Evolutionary conservation across 2,797 vertebrate species (phyloP).

Genomic region (Gadopsis bispinosus): DNA sequence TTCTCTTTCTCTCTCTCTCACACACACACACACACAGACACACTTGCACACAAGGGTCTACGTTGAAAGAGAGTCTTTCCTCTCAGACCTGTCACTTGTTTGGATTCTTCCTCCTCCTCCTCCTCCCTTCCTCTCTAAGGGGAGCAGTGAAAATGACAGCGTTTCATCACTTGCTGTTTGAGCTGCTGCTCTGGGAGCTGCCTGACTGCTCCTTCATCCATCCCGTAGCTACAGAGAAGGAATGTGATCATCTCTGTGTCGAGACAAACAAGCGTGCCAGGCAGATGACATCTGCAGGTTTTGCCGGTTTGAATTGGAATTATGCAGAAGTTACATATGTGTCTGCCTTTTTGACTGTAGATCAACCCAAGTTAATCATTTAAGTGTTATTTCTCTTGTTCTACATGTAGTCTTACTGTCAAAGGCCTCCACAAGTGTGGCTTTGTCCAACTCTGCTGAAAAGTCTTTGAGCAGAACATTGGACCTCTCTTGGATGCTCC

Average conservation of each 20-base stretch:
- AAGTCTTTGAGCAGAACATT: not conserved
- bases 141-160: constrained; percentile 64
- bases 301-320: constrained; percentile 17
- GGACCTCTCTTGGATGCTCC: not conserved
- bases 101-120: constrained; percentile 26
- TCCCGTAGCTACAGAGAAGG: constrained; percentile 35
- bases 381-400: not conserved
- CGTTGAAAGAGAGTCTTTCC: constrained; percentile 34
- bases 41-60: constrained; percentile 6
- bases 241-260: constrained; percentile 29
- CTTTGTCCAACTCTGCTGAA: not conserved
- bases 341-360: not conserved
- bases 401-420: too few species aligned
- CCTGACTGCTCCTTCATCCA: constrained; percentile 44
- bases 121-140: constrained; percentile 35
- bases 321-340: not conserved
- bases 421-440: not conserved
- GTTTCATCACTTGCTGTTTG: constrained; percentile 72
- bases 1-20: not conserved
- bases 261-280: constrained; percentile 24
- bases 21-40: not conserved
- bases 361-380: not conserved
- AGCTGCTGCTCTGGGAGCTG: constrained; percentile 60
- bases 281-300: constrained; percentile 32
- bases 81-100: constrained; percentile 54